These are phyloP conservation scores for Scaptomyza pallida DNA, from an alignment of 1,140 invertebrate species.

Conservation along the genomic window DNA sequence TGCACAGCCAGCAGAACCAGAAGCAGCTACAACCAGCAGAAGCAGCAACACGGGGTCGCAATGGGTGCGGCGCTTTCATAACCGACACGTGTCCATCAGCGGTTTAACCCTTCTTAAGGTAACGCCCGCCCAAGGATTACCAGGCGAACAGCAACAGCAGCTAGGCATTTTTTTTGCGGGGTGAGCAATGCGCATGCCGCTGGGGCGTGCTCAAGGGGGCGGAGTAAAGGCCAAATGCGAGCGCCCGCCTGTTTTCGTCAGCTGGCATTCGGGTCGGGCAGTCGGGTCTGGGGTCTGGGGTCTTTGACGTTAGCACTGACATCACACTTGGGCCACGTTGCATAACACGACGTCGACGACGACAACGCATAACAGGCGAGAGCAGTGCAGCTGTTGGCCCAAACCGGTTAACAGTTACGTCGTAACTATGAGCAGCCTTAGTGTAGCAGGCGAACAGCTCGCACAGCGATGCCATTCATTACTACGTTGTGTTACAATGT, in stretches of 20 bases:
- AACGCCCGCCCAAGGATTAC: constrained; percentile 84
- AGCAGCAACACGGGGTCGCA: constrained; percentile 25
- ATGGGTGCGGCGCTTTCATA: constrained; percentile 51
- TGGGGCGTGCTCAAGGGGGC: constrained; percentile 72
- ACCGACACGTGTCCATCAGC: constrained; percentile 83
- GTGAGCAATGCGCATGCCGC: constrained; percentile 60
- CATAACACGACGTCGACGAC: constrained; percentile 43
- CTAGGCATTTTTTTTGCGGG: background rate
- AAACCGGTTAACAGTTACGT: constrained; percentile 83
- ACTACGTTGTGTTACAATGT: constrained; percentile 75
- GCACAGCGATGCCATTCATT: constrained; percentile 27
- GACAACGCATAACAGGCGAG: constrained; percentile 32
- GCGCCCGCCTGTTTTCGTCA: constrained; percentile 36
- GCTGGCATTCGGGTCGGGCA: constrained; percentile 29
- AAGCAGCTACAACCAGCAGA: constrained; percentile 35
- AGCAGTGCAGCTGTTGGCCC: constrained; percentile 37
- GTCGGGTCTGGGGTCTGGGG: no score
- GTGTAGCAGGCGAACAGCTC: constrained; percentile 67
- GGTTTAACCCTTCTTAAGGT: constrained; percentile 84
- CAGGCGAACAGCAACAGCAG: constrained; percentile 62
- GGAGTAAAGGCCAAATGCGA: constrained; percentile 53
- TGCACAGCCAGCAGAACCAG: constrained; percentile 29
- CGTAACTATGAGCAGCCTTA: constrained; percentile 84
- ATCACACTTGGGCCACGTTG: constrained; percentile 42
- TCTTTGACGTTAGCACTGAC: constrained; percentile 60